Conservation (phyloP, 2,888 invertebrate genomes). For the Lycocerus yunnanus region DNA sequence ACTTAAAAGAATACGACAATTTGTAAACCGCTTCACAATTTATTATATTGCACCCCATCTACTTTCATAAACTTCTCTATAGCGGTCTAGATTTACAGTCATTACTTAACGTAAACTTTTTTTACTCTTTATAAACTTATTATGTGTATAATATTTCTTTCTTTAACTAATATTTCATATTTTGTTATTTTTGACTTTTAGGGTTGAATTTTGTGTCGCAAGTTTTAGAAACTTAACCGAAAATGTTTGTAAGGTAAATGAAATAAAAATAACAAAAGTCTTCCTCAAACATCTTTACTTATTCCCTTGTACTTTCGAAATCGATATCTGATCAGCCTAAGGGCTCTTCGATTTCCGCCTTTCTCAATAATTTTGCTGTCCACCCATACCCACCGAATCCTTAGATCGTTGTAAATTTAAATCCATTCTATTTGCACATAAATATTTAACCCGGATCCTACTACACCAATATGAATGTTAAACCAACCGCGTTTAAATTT, state of each 20-base stretch:
- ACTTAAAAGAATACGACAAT: neutral
- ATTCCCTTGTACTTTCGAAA: conserved; percentile 7
- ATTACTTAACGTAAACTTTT: conserved; percentile 2
- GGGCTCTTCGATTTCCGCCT: conserved; percentile 18
- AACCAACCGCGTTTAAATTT: neutral
- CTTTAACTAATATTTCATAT: neutral
- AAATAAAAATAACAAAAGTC: neutral
- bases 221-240: neutral
- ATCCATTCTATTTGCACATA: conserved; percentile 15
- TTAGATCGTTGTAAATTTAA: conserved; percentile 11
- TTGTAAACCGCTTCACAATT: neutral
- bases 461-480: neutral
- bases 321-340: conserved; percentile 27
- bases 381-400: conserved; percentile 2
- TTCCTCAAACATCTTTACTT: neutral
- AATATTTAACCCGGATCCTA: conserved; percentile 3
- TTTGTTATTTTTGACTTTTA: neutral
- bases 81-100: neutral
- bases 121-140: conserved; percentile 4
- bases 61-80: conserved; percentile 3
- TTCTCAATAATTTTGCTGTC: conserved; percentile 5
- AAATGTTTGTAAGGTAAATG: neutral
- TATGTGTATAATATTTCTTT: neutral
- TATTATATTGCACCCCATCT: conserved; percentile 1
- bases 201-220: neutral